Base-by-base conservation (phyloP, 2,888 invertebrate species). In the Lypha dubia region DNA sequence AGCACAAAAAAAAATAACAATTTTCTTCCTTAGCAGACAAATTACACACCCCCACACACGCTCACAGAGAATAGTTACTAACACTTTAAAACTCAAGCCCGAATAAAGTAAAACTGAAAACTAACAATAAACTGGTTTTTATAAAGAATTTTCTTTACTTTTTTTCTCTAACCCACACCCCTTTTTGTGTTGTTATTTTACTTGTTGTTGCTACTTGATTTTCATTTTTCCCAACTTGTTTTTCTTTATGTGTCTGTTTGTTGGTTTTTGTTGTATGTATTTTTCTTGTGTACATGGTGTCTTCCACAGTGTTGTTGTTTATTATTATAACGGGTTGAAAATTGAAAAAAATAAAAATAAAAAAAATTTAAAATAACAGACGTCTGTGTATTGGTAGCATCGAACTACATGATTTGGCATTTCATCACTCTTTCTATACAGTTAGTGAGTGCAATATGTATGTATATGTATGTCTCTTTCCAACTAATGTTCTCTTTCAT, bases 381-480 rank as follows among this genome's bases (percentile, higher is more conserved):
- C 22, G 77, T 49, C 73, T 32, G 74, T 77, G 84, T 74, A 74
- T 81, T 74, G 73, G 84, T 81, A 73, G 65, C 65, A 63, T 41
- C 35, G 58, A 65, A 63, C 65, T 76, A 63, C 49, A 76, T 76
- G 84, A 84, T 84, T 81, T 84, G 82, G 85, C 85, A 85, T 85
- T 85, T 85, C 85, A 79, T 85, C 82, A 82, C 81, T 71, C 75
- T 76, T 63, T 11, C 73, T 46, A 68, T 28, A 49, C 35, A 53
- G n/a, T 51, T 38, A 76, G 63, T 38, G 9, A 81, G 38, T 67
- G 62, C 76, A 75, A 8, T 65, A 63, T 79, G 65, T 76, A 41
- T n/a, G n/a, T n/a, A n/a, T n/a, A n/a, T n/a, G n/a, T 79, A 60
- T 68, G 73, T 86, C 82, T 82, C 82, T 76, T 74, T 86, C 74